These are phyloP conservation scores for Halcyon leucocephala DNA, from an alignment of 2,797 vertebrate species.

Conservation along the genomic window DNA sequence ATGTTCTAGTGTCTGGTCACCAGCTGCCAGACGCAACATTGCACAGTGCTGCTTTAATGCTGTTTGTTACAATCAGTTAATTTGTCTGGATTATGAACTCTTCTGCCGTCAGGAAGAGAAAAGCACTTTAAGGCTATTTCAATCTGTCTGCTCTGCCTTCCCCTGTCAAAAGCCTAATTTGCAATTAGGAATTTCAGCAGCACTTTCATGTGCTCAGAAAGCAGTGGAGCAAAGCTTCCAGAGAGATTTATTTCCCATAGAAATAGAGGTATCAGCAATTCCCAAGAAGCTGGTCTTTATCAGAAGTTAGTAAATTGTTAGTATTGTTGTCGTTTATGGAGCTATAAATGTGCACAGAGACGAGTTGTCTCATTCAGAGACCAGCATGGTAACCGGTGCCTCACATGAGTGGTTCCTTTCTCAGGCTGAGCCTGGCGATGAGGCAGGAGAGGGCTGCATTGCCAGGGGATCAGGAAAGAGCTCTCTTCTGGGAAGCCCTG, in stretches of 20 bases:
- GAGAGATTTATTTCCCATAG: conserved; percentile 42
- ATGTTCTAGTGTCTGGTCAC: conserved; percentile 56
- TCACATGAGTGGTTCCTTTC: neutral
- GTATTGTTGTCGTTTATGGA: neutral
- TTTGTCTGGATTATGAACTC: conserved; percentile 58
- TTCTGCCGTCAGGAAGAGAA: conserved; percentile 37
- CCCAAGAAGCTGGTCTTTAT: conserved; percentile 17
- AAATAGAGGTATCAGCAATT: conserved; percentile 45
- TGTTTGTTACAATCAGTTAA: conserved; percentile 45
- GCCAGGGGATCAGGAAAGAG: neutral
- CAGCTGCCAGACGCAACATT: conserved; percentile 52
- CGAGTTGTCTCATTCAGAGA: neutral
- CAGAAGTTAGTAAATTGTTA: conserved; percentile 49
- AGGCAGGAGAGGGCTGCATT: neutral
- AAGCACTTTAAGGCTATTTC: conserved; percentile 62
- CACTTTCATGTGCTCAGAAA: conserved; percentile 34
- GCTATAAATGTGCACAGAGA: neutral
- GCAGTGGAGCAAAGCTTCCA: conserved; percentile 34
- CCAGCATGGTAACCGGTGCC: accelerated
- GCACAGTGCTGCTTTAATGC: conserved; percentile 12
- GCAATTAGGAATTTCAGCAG: conserved; percentile 50
- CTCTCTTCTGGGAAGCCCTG: neutral
- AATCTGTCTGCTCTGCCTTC: conserved; percentile 33
- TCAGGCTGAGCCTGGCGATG: neutral
- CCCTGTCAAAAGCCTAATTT: conserved; percentile 58